Conservation (phyloP, 2,888 invertebrate species). For the Yponomeuta cagnagella region DNA sequence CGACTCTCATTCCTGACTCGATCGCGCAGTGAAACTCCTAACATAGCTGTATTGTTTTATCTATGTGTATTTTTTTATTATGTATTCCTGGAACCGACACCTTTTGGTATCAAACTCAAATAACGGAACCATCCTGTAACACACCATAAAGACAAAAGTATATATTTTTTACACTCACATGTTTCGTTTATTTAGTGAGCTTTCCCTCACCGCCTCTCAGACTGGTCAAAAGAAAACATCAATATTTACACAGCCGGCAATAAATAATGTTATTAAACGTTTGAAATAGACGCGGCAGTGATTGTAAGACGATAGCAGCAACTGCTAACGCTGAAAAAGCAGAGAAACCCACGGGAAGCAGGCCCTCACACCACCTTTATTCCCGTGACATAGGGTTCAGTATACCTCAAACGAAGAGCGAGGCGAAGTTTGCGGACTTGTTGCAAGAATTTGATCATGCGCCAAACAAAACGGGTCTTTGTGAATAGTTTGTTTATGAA, state of each 20-base stretch:
- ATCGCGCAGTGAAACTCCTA: too few relatives aligned
- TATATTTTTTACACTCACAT: neutral
- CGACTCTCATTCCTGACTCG: too few relatives aligned
- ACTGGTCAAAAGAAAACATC: neutral
- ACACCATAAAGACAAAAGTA: neutral
- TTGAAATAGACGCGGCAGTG: neutral
- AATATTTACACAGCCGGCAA: neutral
- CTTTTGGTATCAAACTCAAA: too few relatives aligned
- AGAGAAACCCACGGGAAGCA: neutral
- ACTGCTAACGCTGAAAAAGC: neutral
- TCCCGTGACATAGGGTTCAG: neutral
- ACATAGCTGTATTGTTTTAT: too few relatives aligned
- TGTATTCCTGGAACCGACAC: too few relatives aligned
- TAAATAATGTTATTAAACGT: neutral
- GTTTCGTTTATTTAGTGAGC: neutral
- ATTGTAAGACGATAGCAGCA: neutral
- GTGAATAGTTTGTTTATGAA: neutral
- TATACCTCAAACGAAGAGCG: neutral
- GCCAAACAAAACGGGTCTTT: neutral
- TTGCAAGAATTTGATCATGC: neutral
- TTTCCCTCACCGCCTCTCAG: neutral
- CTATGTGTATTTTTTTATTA: too few relatives aligned
- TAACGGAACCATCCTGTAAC: too few relatives aligned
- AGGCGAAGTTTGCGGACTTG: neutral
- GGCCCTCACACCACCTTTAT: neutral